Percentiles rank a stretch among this genome's conserved stretches.
Evolutionary conservation across 2,113 vertebrate species (phyloP).

Genomic region (Megalops atlanticus): DNA sequence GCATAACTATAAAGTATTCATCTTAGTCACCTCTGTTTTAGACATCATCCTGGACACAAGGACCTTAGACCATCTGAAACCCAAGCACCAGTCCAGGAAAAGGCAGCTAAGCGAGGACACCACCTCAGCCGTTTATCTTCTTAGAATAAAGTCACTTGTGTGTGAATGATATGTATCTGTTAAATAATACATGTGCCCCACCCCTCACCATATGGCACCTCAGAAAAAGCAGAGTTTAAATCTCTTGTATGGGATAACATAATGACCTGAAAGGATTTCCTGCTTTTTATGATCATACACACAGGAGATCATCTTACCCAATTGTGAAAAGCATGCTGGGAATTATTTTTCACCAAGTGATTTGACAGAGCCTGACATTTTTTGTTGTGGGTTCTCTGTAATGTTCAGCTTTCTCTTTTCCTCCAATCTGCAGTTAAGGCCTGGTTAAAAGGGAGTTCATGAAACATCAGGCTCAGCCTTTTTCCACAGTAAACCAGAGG

Average conservation of each 20-base stretch:
- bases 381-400: background rate
- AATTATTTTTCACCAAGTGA: conserved; percentile 2
- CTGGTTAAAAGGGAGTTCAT: conserved; percentile 22
- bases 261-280: background rate
- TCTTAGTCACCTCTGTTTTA: background rate
- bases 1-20: background rate
- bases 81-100: background rate
- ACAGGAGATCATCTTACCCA: background rate
- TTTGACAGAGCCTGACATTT: background rate
- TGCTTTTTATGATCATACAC: conserved; percentile 4
- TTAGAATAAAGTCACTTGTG: background rate
- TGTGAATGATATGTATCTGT: background rate
- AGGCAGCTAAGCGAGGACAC: background rate
- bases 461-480: conserved; percentile 22
- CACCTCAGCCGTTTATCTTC: background rate
- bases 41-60: background rate
- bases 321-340: background rate
- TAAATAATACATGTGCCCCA: no score
- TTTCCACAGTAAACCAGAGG: conserved; percentile 39
- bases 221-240: background rate
- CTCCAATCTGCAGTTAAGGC: background rate
- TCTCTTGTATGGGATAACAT: background rate
- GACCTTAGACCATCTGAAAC: background rate
- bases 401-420: background rate
- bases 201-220: no score